phyloP scores from a whole-genome alignment of 2,888 invertebrate species.

The Lasioglossum villosulum region DNA sequence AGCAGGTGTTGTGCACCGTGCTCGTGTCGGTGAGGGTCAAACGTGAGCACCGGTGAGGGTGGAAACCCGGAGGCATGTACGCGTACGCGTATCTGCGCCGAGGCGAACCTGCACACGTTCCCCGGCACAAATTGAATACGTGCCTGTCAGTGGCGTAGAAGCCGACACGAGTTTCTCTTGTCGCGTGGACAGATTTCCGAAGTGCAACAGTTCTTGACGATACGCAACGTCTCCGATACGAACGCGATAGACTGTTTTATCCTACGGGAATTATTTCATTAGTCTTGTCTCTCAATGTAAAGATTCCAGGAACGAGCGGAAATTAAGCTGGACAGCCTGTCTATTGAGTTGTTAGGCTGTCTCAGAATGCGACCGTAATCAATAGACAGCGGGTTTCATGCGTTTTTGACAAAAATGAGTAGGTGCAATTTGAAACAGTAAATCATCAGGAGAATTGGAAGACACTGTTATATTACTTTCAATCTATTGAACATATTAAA shows the following conservation, averaged over 20 bases:
- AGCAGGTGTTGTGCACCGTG: constrained; percentile 65
- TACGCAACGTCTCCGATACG: neutral
- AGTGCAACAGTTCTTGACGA: constrained; percentile 62
- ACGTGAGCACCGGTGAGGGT: constrained; percentile 14
- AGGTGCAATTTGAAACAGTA: no score
- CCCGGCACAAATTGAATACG: constrained; percentile 69
- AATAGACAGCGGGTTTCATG: no score
- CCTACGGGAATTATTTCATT: neutral
- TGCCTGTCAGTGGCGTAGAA: constrained; percentile 64
- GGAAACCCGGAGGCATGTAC: constrained; percentile 36
- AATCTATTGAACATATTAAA: no score
- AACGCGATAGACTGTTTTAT: neutral
- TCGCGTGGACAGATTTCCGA: constrained; percentile 44
- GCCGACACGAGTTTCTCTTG: constrained; percentile 40
- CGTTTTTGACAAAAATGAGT: no score
- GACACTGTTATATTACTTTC: no score
- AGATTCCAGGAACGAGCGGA: neutral
- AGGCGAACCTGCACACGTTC: constrained; percentile 58
- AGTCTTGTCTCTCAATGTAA: neutral
- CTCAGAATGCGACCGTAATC: no score
- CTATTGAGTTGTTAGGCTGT: neutral
- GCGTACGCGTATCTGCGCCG: constrained; percentile 38
- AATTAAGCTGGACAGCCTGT: neutral
- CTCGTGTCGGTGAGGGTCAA: constrained; percentile 60
- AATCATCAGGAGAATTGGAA: no score